phyloP scores from a whole-genome alignment of 2,113 vertebrate genomes.

The Electrona antarctica region DNA sequence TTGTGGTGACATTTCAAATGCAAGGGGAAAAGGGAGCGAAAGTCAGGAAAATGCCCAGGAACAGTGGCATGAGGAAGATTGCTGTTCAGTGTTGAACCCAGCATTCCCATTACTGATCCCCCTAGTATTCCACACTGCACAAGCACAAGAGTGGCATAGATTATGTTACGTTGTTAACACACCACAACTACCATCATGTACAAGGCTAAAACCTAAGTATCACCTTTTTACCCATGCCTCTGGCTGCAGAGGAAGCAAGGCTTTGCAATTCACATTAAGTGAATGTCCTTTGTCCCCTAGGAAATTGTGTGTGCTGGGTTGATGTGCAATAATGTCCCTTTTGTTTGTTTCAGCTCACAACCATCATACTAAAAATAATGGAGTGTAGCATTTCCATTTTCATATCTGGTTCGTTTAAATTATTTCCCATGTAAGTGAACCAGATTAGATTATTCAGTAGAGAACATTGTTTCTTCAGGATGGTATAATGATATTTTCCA shows the following conservation, averaged over 20 bases:
- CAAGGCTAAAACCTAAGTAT: neutral
- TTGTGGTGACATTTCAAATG: neutral
- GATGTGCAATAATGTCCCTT: neutral
- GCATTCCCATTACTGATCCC: conserved; percentile 49
- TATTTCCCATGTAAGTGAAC: conserved; percentile 44
- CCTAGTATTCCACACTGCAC: conserved; percentile 9
- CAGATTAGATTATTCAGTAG: conserved; percentile 40
- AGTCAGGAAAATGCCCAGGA: conserved; percentile 15
- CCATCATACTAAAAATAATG: conserved; percentile 30
- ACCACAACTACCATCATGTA: neutral
- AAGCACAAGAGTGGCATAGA: neutral
- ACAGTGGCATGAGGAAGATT: neutral
- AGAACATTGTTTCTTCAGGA: conserved; percentile 20
- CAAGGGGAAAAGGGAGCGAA: conserved; percentile 27
- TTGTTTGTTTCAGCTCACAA: conserved; percentile 45
- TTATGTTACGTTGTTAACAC: neutral
- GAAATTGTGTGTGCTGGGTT: conserved; percentile 2
- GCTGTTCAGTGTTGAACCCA: conserved; percentile 51
- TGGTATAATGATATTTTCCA: conserved; percentile 40
- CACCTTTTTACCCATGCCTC: conserved; percentile 26
- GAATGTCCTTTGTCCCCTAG: neutral
- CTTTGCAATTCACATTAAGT: neutral
- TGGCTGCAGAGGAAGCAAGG: conserved; percentile 25
- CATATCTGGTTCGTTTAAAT: neutral
- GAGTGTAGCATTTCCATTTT: conserved; percentile 26